Evolutionary conservation across 2,888 invertebrate genomes (phyloP).

Genomic region (Anarsia innoxiella): DNA sequence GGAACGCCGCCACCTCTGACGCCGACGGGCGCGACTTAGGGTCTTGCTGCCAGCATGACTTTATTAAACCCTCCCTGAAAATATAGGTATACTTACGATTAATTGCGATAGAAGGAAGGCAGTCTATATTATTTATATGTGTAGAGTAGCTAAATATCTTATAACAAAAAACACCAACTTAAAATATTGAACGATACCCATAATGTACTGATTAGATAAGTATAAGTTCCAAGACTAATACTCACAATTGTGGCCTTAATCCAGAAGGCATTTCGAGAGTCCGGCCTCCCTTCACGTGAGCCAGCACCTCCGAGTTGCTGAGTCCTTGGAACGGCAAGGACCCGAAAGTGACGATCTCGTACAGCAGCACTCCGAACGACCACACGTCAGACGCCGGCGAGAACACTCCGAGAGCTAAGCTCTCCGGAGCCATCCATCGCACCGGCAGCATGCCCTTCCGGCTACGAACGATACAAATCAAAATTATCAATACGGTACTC

Average conservation of each 20-base stretch:
- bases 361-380: constrained; percentile 91
- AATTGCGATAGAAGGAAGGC: too few relatives aligned
- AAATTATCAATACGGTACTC: too few relatives aligned
- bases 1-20: constrained; percentile 85
- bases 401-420: constrained; percentile 86
- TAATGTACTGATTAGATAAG: too few relatives aligned
- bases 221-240: too few relatives aligned
- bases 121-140: too few relatives aligned
- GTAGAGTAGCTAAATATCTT: too few relatives aligned
- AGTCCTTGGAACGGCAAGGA: constrained; percentile 93
- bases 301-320: constrained; percentile 88
- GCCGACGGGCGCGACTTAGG: constrained; percentile 83
- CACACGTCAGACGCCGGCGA: constrained; percentile 92
- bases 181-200: too few relatives aligned
- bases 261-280: constrained; percentile 84
- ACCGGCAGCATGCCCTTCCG: constrained; percentile 92
- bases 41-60: constrained; percentile 86
- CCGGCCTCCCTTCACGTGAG: constrained; percentile 85
- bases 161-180: too few relatives aligned
- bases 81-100: too few relatives aligned
- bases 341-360: constrained; percentile 93
- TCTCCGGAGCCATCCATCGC: constrained; percentile 96
- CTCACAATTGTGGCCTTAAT: constrained; percentile 87
- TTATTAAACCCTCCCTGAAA: constrained; percentile 82
- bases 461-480: too few relatives aligned